Evolutionary conservation across 1,140 invertebrate genomes (phyloP).

Genomic region (Apolygus lucorum): DNA sequence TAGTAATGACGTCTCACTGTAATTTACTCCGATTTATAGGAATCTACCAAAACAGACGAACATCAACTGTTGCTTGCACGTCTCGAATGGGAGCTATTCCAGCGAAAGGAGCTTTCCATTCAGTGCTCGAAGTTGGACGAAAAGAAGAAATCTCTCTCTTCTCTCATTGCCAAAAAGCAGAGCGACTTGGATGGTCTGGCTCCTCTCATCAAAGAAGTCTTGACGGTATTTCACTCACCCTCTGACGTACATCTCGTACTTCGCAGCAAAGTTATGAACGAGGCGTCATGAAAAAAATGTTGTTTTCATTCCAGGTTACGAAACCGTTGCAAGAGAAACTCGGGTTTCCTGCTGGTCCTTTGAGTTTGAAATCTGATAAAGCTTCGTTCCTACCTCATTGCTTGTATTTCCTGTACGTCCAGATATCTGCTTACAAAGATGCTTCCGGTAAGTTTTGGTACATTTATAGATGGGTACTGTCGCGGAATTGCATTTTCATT

Average conservation of each 20-base stretch:
- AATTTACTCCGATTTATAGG: conserved; percentile 42
- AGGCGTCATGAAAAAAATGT: too few relatives aligned
- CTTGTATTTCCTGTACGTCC: conserved; percentile 81
- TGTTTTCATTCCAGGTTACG: conserved; percentile 58
- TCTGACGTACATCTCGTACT: conserved; percentile 3
- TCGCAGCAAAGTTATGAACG: too few relatives aligned
- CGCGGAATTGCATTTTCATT: conserved; percentile 2
- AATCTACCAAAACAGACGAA: conserved; percentile 53
- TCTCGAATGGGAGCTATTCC: conserved; percentile 85
- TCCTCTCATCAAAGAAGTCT: conserved; percentile 63
- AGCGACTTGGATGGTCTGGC: conserved; percentile 70
- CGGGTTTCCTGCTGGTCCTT: conserved; percentile 67
- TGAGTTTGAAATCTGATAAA: conserved; percentile 60
- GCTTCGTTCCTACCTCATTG: conserved; percentile 69
- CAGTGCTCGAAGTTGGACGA: conserved; percentile 65
- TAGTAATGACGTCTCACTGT: conserved; percentile 29
- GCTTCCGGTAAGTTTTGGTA: conserved; percentile 39
- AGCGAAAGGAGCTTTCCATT: conserved; percentile 71
- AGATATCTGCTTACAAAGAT: conserved; percentile 72
- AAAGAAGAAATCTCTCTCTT: conserved; percentile 63
- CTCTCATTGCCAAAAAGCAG: conserved; percentile 69
- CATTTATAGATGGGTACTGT: too few relatives aligned
- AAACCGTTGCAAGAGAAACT: conserved; percentile 85
- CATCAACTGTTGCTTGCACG: conserved; percentile 78
- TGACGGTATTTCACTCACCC: conserved; percentile 54